A percentile compares a stretch with the other conserved stretches of the same genome.
These are phyloP conservation scores for Lanistes nyassanus DNA, from an alignment of 1,140 invertebrate genomes.

Conservation along the genomic window DNA sequence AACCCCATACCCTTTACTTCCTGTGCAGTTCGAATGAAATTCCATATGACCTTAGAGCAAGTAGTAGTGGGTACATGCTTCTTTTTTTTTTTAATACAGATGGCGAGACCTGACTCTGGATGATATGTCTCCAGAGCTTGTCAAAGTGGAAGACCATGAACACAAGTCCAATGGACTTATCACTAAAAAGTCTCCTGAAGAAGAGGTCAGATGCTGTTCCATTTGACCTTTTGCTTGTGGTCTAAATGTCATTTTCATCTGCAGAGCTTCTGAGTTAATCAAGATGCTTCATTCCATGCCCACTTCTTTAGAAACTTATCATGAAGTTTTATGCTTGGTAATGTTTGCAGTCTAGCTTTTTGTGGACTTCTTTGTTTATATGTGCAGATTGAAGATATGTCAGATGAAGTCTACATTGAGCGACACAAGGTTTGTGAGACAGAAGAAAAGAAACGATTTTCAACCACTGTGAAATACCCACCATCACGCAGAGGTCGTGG, in stretches of 20 bases:
- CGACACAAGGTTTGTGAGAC: constrained; percentile 82
- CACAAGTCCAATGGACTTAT: constrained; percentile 20
- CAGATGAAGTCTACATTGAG: constrained; percentile 75
- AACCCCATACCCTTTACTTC: too few relatives aligned
- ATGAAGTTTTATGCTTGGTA: not conserved
- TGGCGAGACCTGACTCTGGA: constrained; percentile 26
- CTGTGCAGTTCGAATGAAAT: too few relatives aligned
- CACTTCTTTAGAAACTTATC: not conserved
- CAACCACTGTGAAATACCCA: constrained; percentile 74
- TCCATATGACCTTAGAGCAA: too few relatives aligned
- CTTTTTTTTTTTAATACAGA: constrained; percentile 2
- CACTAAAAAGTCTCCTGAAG: not conserved
- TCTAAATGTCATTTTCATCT: not conserved
- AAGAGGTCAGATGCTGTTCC: constrained; percentile 3
- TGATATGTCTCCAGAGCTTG: not conserved
- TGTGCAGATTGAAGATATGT: constrained; percentile 79
- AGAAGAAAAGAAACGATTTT: constrained; percentile 82
- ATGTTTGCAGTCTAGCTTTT: not conserved
- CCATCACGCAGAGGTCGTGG: constrained; percentile 70
- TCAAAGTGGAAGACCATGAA: not conserved
- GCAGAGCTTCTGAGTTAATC: not conserved
- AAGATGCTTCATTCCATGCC: not conserved
- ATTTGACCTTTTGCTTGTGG: not conserved
- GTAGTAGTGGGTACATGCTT: not conserved
- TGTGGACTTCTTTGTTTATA: constrained; percentile 14